These are phyloP conservation scores for Chymomyza amoena DNA, from an alignment of 2,888 invertebrate species.

Conservation along the genomic window DNA sequence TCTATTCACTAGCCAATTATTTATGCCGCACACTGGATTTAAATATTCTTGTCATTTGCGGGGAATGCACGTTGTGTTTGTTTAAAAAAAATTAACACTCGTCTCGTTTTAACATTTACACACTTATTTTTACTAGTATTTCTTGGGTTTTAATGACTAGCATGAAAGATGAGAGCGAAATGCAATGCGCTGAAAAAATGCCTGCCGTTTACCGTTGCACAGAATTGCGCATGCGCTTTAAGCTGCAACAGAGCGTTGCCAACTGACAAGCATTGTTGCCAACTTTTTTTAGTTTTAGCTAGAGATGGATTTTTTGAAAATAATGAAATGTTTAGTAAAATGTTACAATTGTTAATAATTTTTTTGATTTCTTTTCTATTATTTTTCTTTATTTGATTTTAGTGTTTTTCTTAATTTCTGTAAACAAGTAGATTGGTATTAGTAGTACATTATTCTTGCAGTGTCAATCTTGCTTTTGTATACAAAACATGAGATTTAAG, in stretches of 20 bases:
- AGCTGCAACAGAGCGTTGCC: not conserved
- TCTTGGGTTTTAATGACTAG: not conserved
- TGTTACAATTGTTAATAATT: too few species aligned
- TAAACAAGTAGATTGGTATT: too few species aligned
- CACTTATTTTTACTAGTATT: not conserved
- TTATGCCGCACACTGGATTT: not conserved
- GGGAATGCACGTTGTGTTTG: not conserved
- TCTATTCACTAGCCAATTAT: not conserved
- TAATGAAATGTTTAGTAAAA: too few species aligned
- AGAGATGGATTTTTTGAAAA: not conserved
- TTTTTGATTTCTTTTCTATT: too few species aligned
- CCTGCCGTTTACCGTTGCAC: constrained; percentile 17
- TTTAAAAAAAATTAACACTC: not conserved
- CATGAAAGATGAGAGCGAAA: constrained; percentile 30
- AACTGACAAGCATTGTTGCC: not conserved
- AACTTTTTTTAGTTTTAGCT: not conserved
- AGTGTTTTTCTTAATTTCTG: too few species aligned
- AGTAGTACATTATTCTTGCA: too few species aligned
- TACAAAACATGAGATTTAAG: too few species aligned
- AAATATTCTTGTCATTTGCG: not conserved
- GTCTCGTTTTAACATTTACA: not conserved
- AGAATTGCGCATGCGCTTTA: constrained; percentile 11
- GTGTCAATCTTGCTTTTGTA: too few species aligned
- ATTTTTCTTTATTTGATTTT: too few species aligned
- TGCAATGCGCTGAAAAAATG: constrained; percentile 22